These are phyloP conservation scores for Dipodomys stephensi DNA, from an alignment of 2,113 vertebrate genomes.

Conservation along the genomic window DNA sequence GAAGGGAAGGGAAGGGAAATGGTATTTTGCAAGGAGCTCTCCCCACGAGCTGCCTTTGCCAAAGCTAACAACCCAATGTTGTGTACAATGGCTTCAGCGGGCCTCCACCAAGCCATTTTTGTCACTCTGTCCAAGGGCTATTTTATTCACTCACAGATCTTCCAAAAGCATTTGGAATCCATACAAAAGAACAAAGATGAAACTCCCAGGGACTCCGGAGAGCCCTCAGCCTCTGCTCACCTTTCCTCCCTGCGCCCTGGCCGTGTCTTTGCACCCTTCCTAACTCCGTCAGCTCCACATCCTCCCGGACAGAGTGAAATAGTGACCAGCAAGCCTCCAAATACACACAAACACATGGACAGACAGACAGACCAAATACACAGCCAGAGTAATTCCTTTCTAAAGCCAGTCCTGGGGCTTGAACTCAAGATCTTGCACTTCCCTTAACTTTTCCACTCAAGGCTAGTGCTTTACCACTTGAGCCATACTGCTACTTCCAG, in stretches of 20 bases:
- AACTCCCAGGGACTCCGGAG: constrained; percentile 38
- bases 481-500: no score
- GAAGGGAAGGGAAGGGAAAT: no score
- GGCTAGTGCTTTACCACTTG: no score
- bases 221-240: neutral
- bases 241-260: no score
- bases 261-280: no score
- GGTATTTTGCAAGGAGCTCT: neutral
- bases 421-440: no score
- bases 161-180: constrained; percentile 67
- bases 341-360: neutral
- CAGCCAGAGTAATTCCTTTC: no score
- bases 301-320: accelerated
- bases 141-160: constrained; percentile 66
- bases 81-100: neutral
- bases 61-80: neutral
- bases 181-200: constrained; percentile 55
- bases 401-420: no score
- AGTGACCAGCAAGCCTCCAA: neutral
- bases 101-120: neutral
- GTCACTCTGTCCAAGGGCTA: constrained; percentile 72
- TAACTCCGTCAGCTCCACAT: no score
- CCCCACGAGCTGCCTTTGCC: constrained; percentile 20
- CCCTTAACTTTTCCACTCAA: no score
- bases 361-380: no score